Percentiles rank a stretch among this genome's conserved stretches.
Evolutionary conservation across 2,888 invertebrate genomes (phyloP).

Genomic region (Stenichneumon culpator): DNA sequence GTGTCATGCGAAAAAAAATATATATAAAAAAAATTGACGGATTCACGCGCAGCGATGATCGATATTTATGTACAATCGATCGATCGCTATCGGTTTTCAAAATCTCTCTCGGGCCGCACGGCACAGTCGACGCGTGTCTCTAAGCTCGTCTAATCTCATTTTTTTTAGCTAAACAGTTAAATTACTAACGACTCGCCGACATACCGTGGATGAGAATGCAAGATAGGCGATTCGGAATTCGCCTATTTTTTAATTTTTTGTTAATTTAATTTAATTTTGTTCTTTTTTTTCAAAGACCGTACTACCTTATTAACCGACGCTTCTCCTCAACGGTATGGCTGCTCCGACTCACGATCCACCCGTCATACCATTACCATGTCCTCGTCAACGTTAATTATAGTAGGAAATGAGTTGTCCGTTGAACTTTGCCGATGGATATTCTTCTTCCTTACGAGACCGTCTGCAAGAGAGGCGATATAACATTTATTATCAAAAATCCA

Average conservation of each 20-base stretch:
- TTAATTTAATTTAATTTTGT: background rate
- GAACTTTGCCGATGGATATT: slow-evolving; percentile 83
- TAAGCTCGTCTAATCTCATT: slow-evolving; percentile 47
- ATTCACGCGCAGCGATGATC: slow-evolving; percentile 24
- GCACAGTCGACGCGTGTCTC: slow-evolving; percentile 42
- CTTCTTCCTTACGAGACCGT: slow-evolving; percentile 82
- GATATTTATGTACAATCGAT: slow-evolving; percentile 57
- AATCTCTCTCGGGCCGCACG: slow-evolving; percentile 14
- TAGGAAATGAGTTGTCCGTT: slow-evolving; percentile 82
- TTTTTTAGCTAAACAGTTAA: slow-evolving; percentile 49
- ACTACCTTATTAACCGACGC: slow-evolving; percentile 23
- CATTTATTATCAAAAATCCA: background rate
- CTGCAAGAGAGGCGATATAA: slow-evolving; percentile 70
- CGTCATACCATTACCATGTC: slow-evolving; percentile 85
- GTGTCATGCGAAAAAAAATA: slow-evolving; percentile 34
- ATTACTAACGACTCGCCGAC: slow-evolving; percentile 41
- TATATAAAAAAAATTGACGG: slow-evolving; percentile 31
- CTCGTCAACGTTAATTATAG: slow-evolving; percentile 83
- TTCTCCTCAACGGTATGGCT: slow-evolving; percentile 31
- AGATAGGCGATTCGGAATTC: slow-evolving; percentile 3
- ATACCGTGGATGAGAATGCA: background rate
- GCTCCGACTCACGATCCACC: slow-evolving; percentile 67
- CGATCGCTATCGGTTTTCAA: slow-evolving; percentile 12
- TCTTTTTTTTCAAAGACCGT: slow-evolving; percentile 9
- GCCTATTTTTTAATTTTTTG: background rate